Conservation (phyloP, 37 sponge, comb jelly and placozoan species). For the Trichoplax adhaerens region DNA sequence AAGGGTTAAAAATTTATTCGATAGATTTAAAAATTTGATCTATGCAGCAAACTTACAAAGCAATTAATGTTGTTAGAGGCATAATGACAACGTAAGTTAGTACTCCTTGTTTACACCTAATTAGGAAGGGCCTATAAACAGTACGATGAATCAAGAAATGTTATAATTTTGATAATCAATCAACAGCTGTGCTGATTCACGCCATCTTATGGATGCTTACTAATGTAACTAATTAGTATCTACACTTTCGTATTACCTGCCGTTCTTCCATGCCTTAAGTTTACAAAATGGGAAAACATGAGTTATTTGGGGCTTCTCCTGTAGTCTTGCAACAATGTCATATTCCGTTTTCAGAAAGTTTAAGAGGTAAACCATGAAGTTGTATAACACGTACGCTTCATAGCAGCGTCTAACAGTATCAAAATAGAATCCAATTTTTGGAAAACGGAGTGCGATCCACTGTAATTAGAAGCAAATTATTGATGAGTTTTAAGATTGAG, state of each 20-base stretch:
- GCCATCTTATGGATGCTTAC: too few relatives aligned
- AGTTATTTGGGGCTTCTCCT: constrained; percentile 9
- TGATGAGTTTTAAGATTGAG: not conserved
- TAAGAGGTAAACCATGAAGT: constrained; percentile 69
- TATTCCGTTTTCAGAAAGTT: constrained; percentile 46
- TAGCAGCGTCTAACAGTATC: constrained; percentile 57
- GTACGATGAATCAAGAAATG: not conserved
- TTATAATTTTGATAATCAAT: too few relatives aligned
- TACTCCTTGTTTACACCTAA: constrained; percentile 58
- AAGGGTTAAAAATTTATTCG: not conserved
- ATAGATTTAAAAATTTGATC: not conserved
- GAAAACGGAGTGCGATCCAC: constrained; percentile 49
- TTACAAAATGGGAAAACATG: constrained; percentile 47
- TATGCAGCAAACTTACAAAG: constrained; percentile 33
- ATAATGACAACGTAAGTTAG: constrained; percentile 46
- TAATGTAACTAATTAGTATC: too few relatives aligned
- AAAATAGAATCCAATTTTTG: constrained; percentile 35
- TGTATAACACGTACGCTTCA: constrained; percentile 84
- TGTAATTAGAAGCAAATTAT: constrained; percentile 11
- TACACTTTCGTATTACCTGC: too few relatives aligned
- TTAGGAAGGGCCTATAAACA: constrained; percentile 21
- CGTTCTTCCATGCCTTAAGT: constrained; percentile 25
- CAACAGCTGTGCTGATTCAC: too few relatives aligned
- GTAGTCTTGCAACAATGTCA: constrained; percentile 24
- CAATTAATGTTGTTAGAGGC: constrained; percentile 30